Base-by-base conservation (phyloP, 2,113 vertebrate species). In the Colius striatus region DNA sequence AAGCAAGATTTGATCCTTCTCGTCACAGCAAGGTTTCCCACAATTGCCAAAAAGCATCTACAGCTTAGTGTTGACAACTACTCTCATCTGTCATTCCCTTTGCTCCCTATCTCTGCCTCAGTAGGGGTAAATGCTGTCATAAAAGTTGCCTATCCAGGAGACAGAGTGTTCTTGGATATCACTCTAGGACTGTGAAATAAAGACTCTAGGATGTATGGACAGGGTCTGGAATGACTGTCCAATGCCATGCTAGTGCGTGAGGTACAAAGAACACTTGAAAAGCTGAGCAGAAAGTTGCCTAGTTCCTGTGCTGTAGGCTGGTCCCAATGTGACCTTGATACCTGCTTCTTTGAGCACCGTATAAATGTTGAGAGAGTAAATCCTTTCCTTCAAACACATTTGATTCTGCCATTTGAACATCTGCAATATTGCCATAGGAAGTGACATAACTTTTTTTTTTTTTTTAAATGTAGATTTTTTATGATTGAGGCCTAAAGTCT, bases 121-220 rank as follows among this genome's bases (percentile, higher is more conserved):
- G 86, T 57, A 67, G 73, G 91, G 73, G 53, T 89, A 89, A 84
- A 67, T 61, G 65, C 61, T 92, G 60, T 93, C 80, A 71, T 81
- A 87, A 55, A 89, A 45, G 27, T 74, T 86, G 41, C 58, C 45
- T 93, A 62, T 83, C 65, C 74, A 65, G 76, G 65, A 96, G 76
- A 92, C 83, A 78, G 57, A 93, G 81, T 96, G 80, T 94, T 92
- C 92, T 89, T 92, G 89, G 90, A 96, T 76, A 80, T 47, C 51
- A 53, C 57, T 90, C n/a, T 85, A 25, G 62, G 85, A 51, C 2
- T 66, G 17, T 62, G 79, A 88, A 88, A 55, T 66, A 2, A 62
- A 70, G 86, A 77, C 83, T 67, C 30, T 58, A 67, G 88, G 43
- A 47, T 83, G 43, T 55, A 58, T 88, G 36, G 75, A 92, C 60